These are phyloP conservation scores for Numida meleagris DNA, from an alignment of 2,113 vertebrate genomes.

Conservation along the genomic window DNA sequence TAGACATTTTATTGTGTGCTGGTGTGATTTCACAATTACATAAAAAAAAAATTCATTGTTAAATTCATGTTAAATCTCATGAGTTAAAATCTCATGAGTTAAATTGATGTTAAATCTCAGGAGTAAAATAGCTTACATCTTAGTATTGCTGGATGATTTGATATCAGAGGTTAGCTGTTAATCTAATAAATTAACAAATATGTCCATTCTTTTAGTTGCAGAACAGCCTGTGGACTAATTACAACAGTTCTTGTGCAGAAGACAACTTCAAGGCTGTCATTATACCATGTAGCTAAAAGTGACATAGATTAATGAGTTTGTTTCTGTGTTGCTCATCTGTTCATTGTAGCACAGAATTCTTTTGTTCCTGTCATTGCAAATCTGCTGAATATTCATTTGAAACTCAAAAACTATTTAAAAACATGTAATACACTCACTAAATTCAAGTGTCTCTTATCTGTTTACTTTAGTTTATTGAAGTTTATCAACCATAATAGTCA, in stretches of 20 bases:
- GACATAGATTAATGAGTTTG: constrained; percentile 17
- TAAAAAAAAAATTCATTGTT: no score
- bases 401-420: neutral
- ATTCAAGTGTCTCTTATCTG: neutral
- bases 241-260: constrained; percentile 22
- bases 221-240: neutral
- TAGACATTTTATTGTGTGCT: neutral
- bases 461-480: neutral
- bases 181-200: constrained; percentile 20
- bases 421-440: neutral
- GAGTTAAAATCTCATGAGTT: no score
- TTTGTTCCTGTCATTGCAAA: neutral
- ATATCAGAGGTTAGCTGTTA: neutral
- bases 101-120: neutral
- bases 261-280: constrained; percentile 7
- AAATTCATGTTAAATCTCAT: no score
- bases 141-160: constrained; percentile 1
- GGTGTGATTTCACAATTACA: constrained; percentile 15
- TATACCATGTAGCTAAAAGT: neutral
- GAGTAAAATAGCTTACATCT: neutral
- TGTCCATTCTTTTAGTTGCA: neutral
- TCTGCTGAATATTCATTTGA: constrained; percentile 29
- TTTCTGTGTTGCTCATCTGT: constrained; percentile 32
- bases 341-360: neutral
- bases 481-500: neutral